phyloP scores from a whole-genome alignment of 2,797 vertebrate genomes.

The Picus viridis region DNA sequence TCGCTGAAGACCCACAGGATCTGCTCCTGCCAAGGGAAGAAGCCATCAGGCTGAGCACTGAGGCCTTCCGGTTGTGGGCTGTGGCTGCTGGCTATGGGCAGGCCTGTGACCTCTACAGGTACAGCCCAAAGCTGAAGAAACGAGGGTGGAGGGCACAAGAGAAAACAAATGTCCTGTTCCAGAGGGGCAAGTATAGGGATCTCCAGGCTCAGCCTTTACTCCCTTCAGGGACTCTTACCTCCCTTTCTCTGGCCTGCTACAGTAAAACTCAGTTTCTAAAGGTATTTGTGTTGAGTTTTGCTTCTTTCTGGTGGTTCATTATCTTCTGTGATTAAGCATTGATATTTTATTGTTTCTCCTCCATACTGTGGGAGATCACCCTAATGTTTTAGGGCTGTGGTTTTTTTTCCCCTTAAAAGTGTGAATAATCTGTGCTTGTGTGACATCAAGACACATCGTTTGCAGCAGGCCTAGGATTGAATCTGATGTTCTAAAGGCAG shows the following conservation, averaged over 20 bases:
- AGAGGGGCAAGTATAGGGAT: not conserved
- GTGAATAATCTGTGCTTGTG: not conserved
- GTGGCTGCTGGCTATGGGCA: constrained; percentile 90
- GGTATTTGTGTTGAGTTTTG: not conserved
- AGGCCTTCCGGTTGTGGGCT: constrained; percentile 91
- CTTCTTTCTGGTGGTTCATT: not conserved
- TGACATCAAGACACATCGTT: not conserved
- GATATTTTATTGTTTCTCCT: not conserved
- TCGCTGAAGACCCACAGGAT: constrained; percentile 86
- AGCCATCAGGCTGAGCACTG: constrained; percentile 83
- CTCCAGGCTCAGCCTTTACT: not conserved
- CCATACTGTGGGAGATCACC: not conserved
- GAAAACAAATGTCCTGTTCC: not conserved
- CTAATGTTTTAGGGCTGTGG: not conserved
- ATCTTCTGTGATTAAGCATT: not conserved
- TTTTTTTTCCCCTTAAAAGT: not conserved
- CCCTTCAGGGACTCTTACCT: not conserved
- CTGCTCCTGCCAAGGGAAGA: constrained; percentile 85
- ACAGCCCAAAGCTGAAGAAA: not conserved
- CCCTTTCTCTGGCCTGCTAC: not conserved
- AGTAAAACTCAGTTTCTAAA: not conserved
- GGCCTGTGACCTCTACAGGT: constrained; percentile 90
- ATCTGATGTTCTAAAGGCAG: not conserved
- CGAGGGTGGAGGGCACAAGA: not conserved
- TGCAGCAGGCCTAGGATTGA: not conserved